Evolutionary conservation across 2,113 vertebrate genomes (phyloP), one percentile per base, ranked within the genome.

Genomic region (Trogon melanurus): DNA sequence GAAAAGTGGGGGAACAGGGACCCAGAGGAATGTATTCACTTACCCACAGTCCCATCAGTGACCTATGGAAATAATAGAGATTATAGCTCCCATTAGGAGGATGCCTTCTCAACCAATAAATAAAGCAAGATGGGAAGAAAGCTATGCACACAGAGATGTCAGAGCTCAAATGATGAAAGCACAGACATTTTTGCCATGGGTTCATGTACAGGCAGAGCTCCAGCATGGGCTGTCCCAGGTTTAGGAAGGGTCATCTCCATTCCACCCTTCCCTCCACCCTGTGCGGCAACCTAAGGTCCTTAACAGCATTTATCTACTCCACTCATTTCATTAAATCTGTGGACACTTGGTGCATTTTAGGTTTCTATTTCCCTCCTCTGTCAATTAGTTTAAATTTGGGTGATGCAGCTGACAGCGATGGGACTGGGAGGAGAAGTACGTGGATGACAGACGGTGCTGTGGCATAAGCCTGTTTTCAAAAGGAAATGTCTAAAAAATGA

Each of bases 1-100:
- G 34, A 26, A 30, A 67, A 72, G 41, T 1, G 0, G 15, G 14
- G 4, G 30, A 70, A 30, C 30, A 57, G 72, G 86, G 65, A 69
- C 29, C 18, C 23, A 72, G 38, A 51, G 47, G 29, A 67, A 41
- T 0, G 1, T 20, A 34, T 10, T 58, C 25, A 16, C 9, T 79
- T 29, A 21, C 27, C 56, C 2, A 0, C 13, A 10, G 34, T 84
- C 36, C n/a, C 5, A 5, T 29, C 2, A 0, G 5, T 61, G 57
- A 79, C 34, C 65, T 69, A 29, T 51, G 45, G 57, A 79, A 91
- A 85, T 58, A 51, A 18, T 0, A 56, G 69, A 73, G 21, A 45
- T 79, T 57, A 38, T 34, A 86, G 56, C n/a, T 17, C 38, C n/a
- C 11, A 18, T 70, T 38, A 69, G 45, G 25, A 82, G 18, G 54